These are phyloP conservation scores for Epizoanthus stellaris DNA, from an alignment of 92 coral and sea anemone species.

Conservation along the genomic window DNA sequence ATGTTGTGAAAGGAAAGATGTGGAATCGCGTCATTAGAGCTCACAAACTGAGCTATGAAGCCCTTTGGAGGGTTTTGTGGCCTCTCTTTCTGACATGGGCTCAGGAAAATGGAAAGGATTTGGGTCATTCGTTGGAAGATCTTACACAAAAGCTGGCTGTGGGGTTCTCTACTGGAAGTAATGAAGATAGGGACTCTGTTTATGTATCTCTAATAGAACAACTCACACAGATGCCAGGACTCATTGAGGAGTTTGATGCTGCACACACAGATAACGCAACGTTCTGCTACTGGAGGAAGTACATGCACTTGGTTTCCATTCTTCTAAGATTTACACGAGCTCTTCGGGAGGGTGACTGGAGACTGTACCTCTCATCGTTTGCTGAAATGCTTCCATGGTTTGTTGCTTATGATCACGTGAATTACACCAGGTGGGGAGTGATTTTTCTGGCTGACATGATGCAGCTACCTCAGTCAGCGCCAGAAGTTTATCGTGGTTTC, in stretches of 20 bases:
- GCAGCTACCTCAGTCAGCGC: constrained; percentile 59
- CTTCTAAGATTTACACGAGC: constrained; percentile 74
- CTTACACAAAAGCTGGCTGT: constrained; percentile 45
- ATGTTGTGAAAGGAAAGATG: constrained; percentile 75
- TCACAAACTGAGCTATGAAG: constrained; percentile 61
- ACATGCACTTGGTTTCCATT: constrained; percentile 59
- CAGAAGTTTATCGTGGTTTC: constrained; percentile 68
- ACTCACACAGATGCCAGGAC: constrained; percentile 21
- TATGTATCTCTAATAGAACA: not conserved
- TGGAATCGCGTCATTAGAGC: constrained; percentile 77
- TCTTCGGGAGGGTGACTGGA: constrained; percentile 77
- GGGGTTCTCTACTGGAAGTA: constrained; percentile 33
- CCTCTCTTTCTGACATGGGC: constrained; percentile 49
- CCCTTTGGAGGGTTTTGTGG: constrained; percentile 57
- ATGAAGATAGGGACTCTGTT: not conserved
- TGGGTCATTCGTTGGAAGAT: constrained; percentile 47
- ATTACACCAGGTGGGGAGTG: constrained; percentile 75
- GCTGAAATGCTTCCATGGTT: constrained; percentile 81
- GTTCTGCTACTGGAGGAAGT: constrained; percentile 57
- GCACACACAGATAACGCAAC: constrained; percentile 42
- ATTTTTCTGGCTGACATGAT: constrained; percentile 71
- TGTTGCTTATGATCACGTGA: constrained; percentile 68
- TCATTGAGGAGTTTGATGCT: constrained; percentile 44
- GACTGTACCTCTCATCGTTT: constrained; percentile 70
- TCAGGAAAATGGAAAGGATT: constrained; percentile 43